These are phyloP conservation scores for Apteryx mantelli DNA, from an alignment of 2,113 vertebrate species.

Conservation along the genomic window DNA sequence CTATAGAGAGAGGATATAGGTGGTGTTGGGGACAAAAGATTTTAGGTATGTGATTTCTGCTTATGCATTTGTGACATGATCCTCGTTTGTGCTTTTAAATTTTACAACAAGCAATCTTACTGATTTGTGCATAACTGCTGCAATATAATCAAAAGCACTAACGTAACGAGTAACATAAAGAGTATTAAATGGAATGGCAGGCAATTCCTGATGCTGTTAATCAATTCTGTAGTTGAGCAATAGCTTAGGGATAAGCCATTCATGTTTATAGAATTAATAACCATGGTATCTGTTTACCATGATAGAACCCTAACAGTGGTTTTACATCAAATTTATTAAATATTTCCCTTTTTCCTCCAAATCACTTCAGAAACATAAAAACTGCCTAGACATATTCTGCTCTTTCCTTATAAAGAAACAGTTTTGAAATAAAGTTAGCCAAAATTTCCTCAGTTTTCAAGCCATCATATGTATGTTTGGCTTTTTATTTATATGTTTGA, in stretches of 20 bases:
- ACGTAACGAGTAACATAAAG: accelerated
- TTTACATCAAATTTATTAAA: conserved; percentile 27
- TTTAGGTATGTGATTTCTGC: background rate
- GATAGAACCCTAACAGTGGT: background rate
- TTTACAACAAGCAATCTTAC: background rate
- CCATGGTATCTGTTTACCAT: conserved; percentile 9
- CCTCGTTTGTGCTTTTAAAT: conserved; percentile 5
- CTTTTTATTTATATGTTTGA: background rate
- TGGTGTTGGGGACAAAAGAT: background rate
- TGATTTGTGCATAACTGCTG: background rate
- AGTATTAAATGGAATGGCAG: background rate
- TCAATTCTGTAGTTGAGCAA: background rate
- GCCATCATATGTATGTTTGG: background rate
- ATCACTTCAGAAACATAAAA: background rate
- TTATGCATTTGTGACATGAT: background rate
- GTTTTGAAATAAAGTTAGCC: background rate
- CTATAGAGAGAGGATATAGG: background rate
- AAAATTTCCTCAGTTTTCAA: background rate
- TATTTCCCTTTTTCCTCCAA: background rate
- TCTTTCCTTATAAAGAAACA: background rate
- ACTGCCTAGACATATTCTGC: background rate
- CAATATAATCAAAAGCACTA: background rate
- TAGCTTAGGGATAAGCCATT: background rate
- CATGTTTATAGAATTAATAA: conserved; percentile 38
- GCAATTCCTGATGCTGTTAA: background rate